Evolutionary conservation across 2,888 invertebrate species (phyloP).

Genomic region (Ornithoptera alexandrae): DNA sequence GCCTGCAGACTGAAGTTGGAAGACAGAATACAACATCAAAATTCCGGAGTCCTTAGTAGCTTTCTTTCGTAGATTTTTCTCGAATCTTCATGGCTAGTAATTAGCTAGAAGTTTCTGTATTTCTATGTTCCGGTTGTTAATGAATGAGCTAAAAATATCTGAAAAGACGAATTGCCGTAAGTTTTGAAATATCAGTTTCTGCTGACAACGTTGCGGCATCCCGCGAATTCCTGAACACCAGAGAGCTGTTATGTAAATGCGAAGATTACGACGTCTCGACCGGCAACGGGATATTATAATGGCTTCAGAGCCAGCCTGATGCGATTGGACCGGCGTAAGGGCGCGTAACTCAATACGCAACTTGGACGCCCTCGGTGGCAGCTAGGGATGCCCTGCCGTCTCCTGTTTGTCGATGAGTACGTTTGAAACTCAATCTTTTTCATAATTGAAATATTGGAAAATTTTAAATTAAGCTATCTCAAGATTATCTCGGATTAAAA

Average conservation of each 20-base stretch:
- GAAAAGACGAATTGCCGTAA: too few species aligned
- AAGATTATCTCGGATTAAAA: too few species aligned
- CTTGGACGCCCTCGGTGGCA: conserved; percentile 62
- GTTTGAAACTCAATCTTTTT: conserved; percentile 1
- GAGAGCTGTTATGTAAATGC: conserved; percentile 67
- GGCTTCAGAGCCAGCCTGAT: conserved; percentile 52
- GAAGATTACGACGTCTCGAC: conserved; percentile 57
- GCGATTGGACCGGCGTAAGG: conserved; percentile 64
- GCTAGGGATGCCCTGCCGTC: conserved; percentile 38
- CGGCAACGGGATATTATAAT: conserved; percentile 64
- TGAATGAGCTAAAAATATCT: too few species aligned
- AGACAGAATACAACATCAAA: too few species aligned
- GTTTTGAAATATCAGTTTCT: background rate
- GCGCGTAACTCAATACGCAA: conserved; percentile 75
- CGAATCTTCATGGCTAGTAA: too few species aligned
- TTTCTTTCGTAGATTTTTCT: too few species aligned
- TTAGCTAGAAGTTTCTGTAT: too few species aligned
- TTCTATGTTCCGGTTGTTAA: too few species aligned
- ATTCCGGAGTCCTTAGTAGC: too few species aligned
- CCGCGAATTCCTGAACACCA: conserved; percentile 19
- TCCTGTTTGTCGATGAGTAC: conserved; percentile 29
- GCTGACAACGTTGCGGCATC: background rate
- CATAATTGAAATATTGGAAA: too few species aligned
- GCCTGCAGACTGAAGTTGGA: too few species aligned
- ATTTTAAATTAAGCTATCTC: too few species aligned